These are phyloP conservation scores for Mustela lutreola DNA, from an alignment of 2,113 vertebrate species.

Conservation along the genomic window DNA sequence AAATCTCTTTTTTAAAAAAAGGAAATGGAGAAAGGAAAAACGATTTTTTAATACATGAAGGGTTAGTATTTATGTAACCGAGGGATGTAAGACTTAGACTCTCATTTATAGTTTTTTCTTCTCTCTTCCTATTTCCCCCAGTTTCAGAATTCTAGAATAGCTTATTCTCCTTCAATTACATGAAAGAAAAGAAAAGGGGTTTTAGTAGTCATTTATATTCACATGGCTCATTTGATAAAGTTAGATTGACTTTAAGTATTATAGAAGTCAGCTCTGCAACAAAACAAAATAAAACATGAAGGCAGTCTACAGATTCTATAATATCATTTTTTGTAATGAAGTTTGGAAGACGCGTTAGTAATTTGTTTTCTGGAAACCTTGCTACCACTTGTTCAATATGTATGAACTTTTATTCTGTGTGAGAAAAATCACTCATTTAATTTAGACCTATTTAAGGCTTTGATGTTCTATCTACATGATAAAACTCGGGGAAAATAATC, in stretches of 20 bases:
- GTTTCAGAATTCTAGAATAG: background rate
- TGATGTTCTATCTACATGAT: background rate
- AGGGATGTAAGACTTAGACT: background rate
- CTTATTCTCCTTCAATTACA: background rate
- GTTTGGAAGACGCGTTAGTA: background rate
- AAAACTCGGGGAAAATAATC: background rate
- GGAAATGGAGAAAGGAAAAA: background rate
- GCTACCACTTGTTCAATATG: background rate
- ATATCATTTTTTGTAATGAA: constrained; percentile 14
- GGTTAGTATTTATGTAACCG: constrained; percentile 10
- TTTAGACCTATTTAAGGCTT: background rate
- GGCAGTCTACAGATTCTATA: background rate
- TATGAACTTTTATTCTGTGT: background rate
- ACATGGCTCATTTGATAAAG: background rate
- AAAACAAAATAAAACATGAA: background rate
- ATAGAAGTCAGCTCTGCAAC: background rate
- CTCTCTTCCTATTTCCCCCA: background rate
- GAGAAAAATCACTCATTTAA: background rate
- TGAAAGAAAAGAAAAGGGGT: background rate
- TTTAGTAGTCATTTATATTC: background rate
- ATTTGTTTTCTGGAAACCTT: background rate
- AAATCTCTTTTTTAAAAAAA: background rate
- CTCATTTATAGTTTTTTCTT: background rate
- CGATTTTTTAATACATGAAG: background rate
- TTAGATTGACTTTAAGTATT: background rate